Evolutionary conservation across 2,113 vertebrate genomes (phyloP).

Genomic region (Triplophysa rosa): DNA sequence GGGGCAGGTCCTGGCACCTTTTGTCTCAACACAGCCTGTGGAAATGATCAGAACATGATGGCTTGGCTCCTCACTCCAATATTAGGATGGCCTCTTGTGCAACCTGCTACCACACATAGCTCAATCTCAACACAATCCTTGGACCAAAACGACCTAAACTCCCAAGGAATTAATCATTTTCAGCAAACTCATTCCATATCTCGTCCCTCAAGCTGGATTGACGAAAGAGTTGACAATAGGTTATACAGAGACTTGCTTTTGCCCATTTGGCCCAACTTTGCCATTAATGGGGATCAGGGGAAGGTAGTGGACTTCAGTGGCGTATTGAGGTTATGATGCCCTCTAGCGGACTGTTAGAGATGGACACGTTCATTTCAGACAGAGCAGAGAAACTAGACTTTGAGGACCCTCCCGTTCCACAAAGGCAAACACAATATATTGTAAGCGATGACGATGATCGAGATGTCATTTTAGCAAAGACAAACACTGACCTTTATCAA

Average conservation of each 20-base stretch:
- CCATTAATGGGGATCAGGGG: slow-evolving; percentile 1
- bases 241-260: slow-evolving; percentile 28
- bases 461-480: not conserved
- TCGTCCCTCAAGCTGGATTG: not conserved
- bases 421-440: slow-evolving; percentile 17
- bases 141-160: too few relatives aligned
- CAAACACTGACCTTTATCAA: not conserved
- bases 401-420: not conserved
- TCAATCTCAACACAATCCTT: not conserved
- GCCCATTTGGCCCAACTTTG: not conserved
- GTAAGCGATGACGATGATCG: not conserved
- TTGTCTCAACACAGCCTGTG: not conserved
- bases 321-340: slow-evolving; percentile 14
- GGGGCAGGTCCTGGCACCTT: not conserved
- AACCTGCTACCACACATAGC: slow-evolving; percentile 8
- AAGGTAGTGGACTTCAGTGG: slow-evolving; percentile 27
- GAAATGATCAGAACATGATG: not conserved
- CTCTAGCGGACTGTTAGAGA: slow-evolving; percentile 32
- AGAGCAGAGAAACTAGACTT: slow-evolving; percentile 19
- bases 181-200: not conserved
- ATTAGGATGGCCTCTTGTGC: too few relatives aligned
- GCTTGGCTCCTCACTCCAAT: slow-evolving; percentile 29
- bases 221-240: not conserved
- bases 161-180: too few relatives aligned
- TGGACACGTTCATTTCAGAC: slow-evolving; percentile 12